phyloP scores from a whole-genome alignment of 2,797 vertebrate species.

The Sebastes elongatus region DNA sequence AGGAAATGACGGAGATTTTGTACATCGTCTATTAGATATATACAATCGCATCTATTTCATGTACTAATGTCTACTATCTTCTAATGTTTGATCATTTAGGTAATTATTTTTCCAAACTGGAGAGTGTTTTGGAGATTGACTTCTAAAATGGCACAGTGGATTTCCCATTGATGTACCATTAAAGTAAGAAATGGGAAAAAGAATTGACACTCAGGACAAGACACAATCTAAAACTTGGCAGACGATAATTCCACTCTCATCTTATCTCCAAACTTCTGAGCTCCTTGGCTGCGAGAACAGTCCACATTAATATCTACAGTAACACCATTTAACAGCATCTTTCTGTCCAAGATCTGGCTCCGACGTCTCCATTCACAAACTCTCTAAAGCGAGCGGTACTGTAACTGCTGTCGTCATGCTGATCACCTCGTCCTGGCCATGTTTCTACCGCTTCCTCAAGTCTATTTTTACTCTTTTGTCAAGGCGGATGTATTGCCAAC shows the following conservation, averaged over 20 bases:
- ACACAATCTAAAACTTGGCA: neutral
- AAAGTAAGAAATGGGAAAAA: conserved; percentile 18
- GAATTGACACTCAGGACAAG: neutral
- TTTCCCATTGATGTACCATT: conserved; percentile 1
- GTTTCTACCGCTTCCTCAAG: conserved; percentile 12
- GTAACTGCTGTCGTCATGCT: conserved; percentile 17
- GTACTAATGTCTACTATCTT: neutral
- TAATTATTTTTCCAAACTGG: neutral
- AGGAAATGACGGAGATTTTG: neutral
- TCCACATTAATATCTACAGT: neutral
- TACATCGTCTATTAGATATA: neutral
- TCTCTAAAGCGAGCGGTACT: neutral
- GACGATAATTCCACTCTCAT: neutral
- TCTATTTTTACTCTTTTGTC: conserved; percentile 66
- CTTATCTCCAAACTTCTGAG: neutral
- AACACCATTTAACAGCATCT: neutral
- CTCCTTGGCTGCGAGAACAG: neutral
- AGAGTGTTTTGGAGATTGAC: neutral
- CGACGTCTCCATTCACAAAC: conserved; percentile 29
- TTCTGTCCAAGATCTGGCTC: neutral
- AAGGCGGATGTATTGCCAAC: conserved; percentile 1
- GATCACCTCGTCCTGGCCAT: conserved; percentile 28
- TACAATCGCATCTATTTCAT: neutral
- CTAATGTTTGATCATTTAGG: neutral
- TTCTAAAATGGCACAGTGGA: neutral